Percentiles rank a stretch among this genome's conserved stretches.
Evolutionary conservation across 2,888 invertebrate genomes (phyloP).

Genomic region (Esperia sulphurella): DNA sequence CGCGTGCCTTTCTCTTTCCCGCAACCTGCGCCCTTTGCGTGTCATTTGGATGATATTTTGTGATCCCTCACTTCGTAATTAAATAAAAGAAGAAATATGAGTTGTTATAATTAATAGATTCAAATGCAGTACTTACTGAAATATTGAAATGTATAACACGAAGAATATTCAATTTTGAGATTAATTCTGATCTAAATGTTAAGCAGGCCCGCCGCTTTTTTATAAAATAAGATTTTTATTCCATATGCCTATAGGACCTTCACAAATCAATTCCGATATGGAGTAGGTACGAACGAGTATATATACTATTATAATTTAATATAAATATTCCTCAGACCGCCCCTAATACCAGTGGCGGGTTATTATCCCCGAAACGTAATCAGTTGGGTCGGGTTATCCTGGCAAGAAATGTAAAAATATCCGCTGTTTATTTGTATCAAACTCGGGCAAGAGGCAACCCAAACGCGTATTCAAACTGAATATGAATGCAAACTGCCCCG

Average conservation of each 20-base stretch:
- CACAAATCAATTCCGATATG: background rate
- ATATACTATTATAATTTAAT: constrained; percentile 46
- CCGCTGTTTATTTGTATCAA: constrained; percentile 78
- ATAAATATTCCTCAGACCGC: constrained; percentile 55
- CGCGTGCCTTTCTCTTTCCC: constrained; percentile 29
- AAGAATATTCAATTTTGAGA: no score
- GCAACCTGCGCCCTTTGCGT: constrained; percentile 52
- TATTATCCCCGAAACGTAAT: constrained; percentile 73
- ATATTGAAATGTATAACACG: no score
- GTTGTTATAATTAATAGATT: no score
- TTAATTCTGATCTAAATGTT: no score
- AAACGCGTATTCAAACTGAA: constrained; percentile 76
- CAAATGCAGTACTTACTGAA: no score
- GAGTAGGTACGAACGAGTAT: constrained; percentile 15
- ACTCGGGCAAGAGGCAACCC: constrained; percentile 72
- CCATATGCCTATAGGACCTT: no score
- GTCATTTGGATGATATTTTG: constrained; percentile 60
- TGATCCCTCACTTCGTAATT: constrained; percentile 52
- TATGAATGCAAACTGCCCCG: constrained; percentile 78
- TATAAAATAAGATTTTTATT: no score
- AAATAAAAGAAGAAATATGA: constrained; percentile 42
- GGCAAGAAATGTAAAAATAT: constrained; percentile 76
- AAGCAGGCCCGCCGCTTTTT: no score
- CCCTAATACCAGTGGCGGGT: constrained; percentile 52
- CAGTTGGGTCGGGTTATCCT: constrained; percentile 74